Base-by-base conservation (phyloP, 2,113 vertebrate genomes). In the Malurus elegans region DNA sequence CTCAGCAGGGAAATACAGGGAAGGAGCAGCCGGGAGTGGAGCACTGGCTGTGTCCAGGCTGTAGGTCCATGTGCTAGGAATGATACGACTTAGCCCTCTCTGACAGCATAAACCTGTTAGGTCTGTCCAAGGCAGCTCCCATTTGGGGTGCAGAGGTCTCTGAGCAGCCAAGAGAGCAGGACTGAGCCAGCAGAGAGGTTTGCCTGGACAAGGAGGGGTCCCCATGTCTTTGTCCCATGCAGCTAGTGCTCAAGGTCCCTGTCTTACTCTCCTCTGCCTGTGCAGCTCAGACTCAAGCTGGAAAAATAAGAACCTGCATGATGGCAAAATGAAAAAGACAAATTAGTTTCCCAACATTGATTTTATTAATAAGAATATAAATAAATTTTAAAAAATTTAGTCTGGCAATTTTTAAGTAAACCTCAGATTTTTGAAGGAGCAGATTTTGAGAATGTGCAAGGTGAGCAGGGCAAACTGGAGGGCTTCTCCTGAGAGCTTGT, bases 71-170 rank as follows among this genome's bases (percentile, higher is more conserved):
- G 10, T 36, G 6, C 29, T 70, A 72, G 78, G 42, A 92, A 20
- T 0, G 2, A 36, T 10, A 32, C 2, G 1, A 3, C 34, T 8
- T 1, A n/a, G 29, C 24, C 29, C 47, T n/a, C n/a, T n/a, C n/a
- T n/a, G n/a, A n/a, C n/a, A n/a, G n/a, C n/a, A n/a, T n/a, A n/a
- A n/a, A n/a, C 47, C 23, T 48, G 0, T 12, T 15, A 48, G 4
- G 20, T 31, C 40, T 64, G 28, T 9, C n/a, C 51, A 60, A 65
- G 21, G 53, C 64, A 81, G 73, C 28, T 86, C 32, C 14, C 6
- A 20, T 38, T 32, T 36, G n/a, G 17, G 10, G 7, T 36, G 18
- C n/a, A 57, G 34, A 50, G n/a, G n/a, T 17, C 8, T 48, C 61
- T 54, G 61, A 71, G 50, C n/a, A 79, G 23, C 17, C 50, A 40